phyloP scores from a whole-genome alignment of 2,888 invertebrate genomes.

The Phyllotreta striolata region DNA sequence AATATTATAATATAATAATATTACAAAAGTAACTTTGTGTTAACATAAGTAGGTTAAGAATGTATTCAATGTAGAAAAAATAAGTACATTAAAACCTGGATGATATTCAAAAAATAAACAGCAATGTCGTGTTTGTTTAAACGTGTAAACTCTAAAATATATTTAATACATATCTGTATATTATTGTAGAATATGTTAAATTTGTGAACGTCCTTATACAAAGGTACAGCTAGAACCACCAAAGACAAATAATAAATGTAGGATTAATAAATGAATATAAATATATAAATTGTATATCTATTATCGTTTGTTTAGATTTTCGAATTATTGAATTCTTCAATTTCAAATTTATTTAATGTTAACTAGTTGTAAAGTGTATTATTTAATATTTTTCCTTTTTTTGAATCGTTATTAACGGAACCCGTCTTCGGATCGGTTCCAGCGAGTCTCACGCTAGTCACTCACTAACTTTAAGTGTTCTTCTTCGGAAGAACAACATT shows the following conservation, averaged over 20 bases:
- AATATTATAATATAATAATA: not conserved
- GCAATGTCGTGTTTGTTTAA: not conserved
- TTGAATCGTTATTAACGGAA: constrained; percentile 27
- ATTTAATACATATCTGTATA: constrained; percentile 34
- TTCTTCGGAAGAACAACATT: constrained; percentile 22
- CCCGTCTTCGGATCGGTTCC: constrained; percentile 31
- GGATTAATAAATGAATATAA: constrained; percentile 16
- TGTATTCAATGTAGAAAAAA: no score
- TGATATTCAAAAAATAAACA: not conserved
- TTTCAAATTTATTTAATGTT: constrained; percentile 28
- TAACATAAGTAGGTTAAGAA: not conserved
- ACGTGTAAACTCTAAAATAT: constrained; percentile 18
- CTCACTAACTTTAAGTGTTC: constrained; percentile 39
- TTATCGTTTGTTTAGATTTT: constrained; percentile 24
- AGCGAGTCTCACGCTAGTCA: constrained; percentile 42
- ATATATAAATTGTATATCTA: constrained; percentile 22
- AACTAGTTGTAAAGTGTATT: constrained; percentile 33
- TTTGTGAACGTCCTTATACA: constrained; percentile 25
- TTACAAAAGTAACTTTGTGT: not conserved
- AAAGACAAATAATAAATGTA: constrained; percentile 37
- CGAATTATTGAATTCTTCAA: not conserved
- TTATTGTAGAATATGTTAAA: constrained; percentile 27
- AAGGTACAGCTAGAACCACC: constrained; percentile 38
- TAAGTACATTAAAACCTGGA: no score
- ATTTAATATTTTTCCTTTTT: constrained; percentile 26